Percentiles rank a stretch among this genome's conserved stretches.
phyloP scores from a whole-genome alignment of 2,797 vertebrate species.

The Enteromius viviparus region DNA sequence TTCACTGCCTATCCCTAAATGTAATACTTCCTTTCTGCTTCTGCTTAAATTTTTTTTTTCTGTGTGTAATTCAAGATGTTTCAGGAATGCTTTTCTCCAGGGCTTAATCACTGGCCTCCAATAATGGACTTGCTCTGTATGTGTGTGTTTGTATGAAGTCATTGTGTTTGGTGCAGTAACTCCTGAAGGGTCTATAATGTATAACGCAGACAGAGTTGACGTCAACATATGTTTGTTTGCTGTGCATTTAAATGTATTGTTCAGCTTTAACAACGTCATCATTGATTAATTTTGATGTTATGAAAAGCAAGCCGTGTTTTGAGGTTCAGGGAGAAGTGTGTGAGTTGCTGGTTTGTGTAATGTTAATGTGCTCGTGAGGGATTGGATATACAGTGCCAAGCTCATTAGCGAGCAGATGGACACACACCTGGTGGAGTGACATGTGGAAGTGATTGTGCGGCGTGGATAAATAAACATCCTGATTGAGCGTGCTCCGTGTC shows the following conservation, averaged over 20 bases:
- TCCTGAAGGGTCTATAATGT: conserved; percentile 4
- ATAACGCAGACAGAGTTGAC: conserved; percentile 16
- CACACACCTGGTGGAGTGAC: conserved; percentile 64
- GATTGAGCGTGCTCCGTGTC: conserved; percentile 75
- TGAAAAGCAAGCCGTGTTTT: neutral
- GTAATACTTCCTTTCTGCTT: neutral
- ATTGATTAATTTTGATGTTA: neutral
- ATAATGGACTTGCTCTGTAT: conserved; percentile 44
- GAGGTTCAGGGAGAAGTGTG: neutral
- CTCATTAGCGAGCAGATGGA: conserved; percentile 47
- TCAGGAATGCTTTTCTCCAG: conserved; percentile 65
- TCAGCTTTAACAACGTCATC: conserved; percentile 22
- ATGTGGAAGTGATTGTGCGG: conserved; percentile 75
- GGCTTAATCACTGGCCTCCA: conserved; percentile 74
- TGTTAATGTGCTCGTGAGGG: conserved; percentile 40
- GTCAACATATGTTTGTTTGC: neutral
- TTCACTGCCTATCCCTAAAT: neutral
- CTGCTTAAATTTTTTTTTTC: neutral
- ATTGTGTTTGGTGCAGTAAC: conserved; percentile 28
- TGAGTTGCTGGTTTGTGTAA: conserved; percentile 39
- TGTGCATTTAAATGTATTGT: conserved; percentile 18
- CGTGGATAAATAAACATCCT: conserved; percentile 83
- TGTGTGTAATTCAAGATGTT: conserved; percentile 59
- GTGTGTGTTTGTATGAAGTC: conserved; percentile 24
- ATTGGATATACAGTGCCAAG: conserved; percentile 34